Base-by-base conservation (phyloP, 2,113 vertebrate species). In the Spea bombifrons region DNA sequence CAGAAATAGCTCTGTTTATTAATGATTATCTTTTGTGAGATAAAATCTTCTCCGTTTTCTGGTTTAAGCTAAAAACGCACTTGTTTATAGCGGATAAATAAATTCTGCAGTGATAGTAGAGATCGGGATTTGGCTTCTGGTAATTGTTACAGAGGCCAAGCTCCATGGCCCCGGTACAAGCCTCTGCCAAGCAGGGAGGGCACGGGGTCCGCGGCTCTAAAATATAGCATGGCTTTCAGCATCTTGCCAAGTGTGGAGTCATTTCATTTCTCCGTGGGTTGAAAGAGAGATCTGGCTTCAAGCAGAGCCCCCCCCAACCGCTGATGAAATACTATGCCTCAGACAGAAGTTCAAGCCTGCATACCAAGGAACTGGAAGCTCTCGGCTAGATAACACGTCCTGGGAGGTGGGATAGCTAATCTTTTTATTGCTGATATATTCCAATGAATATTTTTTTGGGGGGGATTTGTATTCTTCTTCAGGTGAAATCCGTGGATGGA, bases 211-310 rank as follows among this genome's bases (percentile, higher is more conserved):
- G 46, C 30, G 8, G 17, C 43, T 53, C 30, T 59, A 43, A 73
- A 44, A 44, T 59, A 66, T 43, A 45, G 43, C 65, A 45, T 70
- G 8, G 46, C 45, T 8, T 15, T 49, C 7, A 15, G 67, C 10
- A 10, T 5, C 43, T 45, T 68, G 66, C 44, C 66, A 68, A 68
- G 12, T 6, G 66, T 13, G 15, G 8, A 48, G 44, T 68, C 45
- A 68, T 48, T n/a, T 3, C 7, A 68, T 48, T 47, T 47, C 46
- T 30, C 30, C 8, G 15, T 15, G n/a, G 67, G 7, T 30, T 52
- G 67, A 46, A 70, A 49, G 67, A 45, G 30, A 48, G 67, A 70
- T 50, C 46, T 64, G 61, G 61, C 17, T 64, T 64, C 61, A 64
- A 64, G 4, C 61, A 8, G 7, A 17, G 2, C 55, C 15, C 5